Evolutionary conservation across 2,888 invertebrate genomes (phyloP).

Genomic region (Nymphalis polychloros): DNA sequence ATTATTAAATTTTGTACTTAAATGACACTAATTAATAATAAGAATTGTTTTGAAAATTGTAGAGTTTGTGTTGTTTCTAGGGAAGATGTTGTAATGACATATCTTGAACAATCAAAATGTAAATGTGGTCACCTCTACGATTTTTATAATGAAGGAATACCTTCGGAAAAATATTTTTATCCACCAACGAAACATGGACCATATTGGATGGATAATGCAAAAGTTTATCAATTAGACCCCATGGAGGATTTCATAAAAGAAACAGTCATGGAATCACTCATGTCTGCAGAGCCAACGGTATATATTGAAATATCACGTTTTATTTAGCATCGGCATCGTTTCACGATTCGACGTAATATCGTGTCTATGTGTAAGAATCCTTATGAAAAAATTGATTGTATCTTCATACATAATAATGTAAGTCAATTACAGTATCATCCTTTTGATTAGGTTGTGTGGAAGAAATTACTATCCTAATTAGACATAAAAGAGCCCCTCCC

Average conservation of each 20-base stretch:
- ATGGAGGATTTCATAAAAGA: slow-evolving; percentile 67
- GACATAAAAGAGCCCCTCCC: too few species aligned
- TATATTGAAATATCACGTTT: background rate
- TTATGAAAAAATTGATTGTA: too few species aligned
- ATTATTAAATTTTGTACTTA: too few species aligned
- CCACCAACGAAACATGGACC: slow-evolving; percentile 55
- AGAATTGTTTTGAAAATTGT: too few species aligned
- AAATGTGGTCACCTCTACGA: slow-evolving; percentile 71
- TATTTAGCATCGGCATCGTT: too few species aligned
- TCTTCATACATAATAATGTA: too few species aligned
- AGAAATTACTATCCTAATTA: too few species aligned
- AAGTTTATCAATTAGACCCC: slow-evolving; percentile 65
- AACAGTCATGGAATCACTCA: slow-evolving; percentile 53
- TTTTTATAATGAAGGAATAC: slow-evolving; percentile 52
- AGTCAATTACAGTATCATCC: too few species aligned
- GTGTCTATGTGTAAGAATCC: too few species aligned
- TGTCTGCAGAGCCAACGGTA: slow-evolving; percentile 59
- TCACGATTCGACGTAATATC: too few species aligned
- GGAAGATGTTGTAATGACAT: slow-evolving; percentile 57
- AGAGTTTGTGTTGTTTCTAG: slow-evolving; percentile 43
- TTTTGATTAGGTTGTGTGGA: too few species aligned
- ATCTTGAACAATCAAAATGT: slow-evolving; percentile 59
- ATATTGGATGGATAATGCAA: slow-evolving; percentile 62
- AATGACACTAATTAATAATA: too few species aligned
- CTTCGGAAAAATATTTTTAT: slow-evolving; percentile 61